Percentiles rank a stretch among this genome's conserved stretches.
Conservation (phyloP, 2,113 vertebrate genomes). For the Rousettus leschenaultii region DNA sequence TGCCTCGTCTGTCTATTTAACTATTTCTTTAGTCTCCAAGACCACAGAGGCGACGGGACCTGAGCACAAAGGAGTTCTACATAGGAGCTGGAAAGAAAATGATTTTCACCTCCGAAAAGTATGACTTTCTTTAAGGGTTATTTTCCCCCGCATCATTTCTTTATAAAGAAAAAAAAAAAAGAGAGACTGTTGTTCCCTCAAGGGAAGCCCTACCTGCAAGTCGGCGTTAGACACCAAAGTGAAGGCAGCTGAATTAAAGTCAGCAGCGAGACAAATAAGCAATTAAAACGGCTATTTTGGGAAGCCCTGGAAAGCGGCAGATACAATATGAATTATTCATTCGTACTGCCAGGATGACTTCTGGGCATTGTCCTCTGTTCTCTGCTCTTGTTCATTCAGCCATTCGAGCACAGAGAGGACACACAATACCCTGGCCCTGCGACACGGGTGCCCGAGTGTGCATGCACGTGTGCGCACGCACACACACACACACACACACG, state of each 20-base stretch:
- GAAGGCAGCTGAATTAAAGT: conserved; percentile 35
- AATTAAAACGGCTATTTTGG: conserved; percentile 69
- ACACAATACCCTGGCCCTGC: conserved; percentile 39
- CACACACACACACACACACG: background rate
- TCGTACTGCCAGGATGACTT: conserved; percentile 50
- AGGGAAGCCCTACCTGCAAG: conserved; percentile 40
- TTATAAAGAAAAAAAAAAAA: conserved; percentile 37
- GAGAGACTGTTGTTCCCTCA: background rate
- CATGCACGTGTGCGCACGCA: fast-evolving
- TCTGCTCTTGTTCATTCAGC: conserved; percentile 58
- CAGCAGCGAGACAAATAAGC: conserved; percentile 37
- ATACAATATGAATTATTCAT: conserved; percentile 73
- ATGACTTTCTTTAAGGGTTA: background rate
- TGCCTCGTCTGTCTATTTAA: background rate
- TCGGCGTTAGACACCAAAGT: background rate
- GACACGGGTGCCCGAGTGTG: background rate
- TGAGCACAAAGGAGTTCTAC: background rate
- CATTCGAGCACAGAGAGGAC: conserved; percentile 25
- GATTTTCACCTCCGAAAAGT: background rate
- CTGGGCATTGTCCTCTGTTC: conserved; percentile 48
- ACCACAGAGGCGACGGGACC: background rate
- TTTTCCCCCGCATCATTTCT: background rate
- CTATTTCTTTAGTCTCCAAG: background rate
- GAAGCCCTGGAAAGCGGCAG: conserved; percentile 62
- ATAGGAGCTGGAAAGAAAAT: background rate